These are phyloP conservation scores for Elaphurus davidianus DNA, from an alignment of 2,113 vertebrate species.

Conservation along the genomic window DNA sequence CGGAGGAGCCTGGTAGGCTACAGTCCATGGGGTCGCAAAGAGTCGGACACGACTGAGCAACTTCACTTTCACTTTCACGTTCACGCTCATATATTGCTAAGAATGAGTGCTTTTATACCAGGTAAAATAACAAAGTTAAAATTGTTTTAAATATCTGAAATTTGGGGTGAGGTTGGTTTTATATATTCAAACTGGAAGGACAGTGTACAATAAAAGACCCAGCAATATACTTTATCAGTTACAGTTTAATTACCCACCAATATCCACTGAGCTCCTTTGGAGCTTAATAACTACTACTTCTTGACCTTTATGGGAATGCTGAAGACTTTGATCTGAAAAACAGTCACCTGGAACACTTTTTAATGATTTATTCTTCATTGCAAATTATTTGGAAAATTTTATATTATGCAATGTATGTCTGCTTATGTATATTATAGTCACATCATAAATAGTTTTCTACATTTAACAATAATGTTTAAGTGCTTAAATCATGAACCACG, in stretches of 20 bases:
- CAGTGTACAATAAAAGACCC: background rate
- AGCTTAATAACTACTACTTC: background rate
- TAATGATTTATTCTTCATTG: background rate
- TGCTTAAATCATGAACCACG: background rate
- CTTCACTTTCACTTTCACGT: too few relatives aligned
- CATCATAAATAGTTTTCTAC: background rate
- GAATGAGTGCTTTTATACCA: background rate
- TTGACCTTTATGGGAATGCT: background rate
- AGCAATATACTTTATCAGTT: background rate
- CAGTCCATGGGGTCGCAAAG: too few relatives aligned
- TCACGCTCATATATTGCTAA: background rate
- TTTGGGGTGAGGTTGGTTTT: background rate
- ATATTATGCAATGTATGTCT: background rate
- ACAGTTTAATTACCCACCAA: background rate
- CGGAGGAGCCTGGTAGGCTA: too few relatives aligned
- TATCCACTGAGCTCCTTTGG: background rate
- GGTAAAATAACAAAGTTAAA: background rate
- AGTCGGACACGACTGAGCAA: too few relatives aligned
- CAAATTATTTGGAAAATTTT: background rate
- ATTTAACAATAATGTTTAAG: background rate
- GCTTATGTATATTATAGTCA: background rate
- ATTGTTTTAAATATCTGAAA: background rate
- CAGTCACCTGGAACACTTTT: background rate
- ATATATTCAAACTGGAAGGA: background rate
- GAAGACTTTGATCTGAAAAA: slow-evolving; percentile 7